A percentile compares a stretch with the other conserved stretches of the same genome.
Evolutionary conservation across 2,797 vertebrate genomes (phyloP).

Genomic region (Kryptolebias ocellatus): DNA sequence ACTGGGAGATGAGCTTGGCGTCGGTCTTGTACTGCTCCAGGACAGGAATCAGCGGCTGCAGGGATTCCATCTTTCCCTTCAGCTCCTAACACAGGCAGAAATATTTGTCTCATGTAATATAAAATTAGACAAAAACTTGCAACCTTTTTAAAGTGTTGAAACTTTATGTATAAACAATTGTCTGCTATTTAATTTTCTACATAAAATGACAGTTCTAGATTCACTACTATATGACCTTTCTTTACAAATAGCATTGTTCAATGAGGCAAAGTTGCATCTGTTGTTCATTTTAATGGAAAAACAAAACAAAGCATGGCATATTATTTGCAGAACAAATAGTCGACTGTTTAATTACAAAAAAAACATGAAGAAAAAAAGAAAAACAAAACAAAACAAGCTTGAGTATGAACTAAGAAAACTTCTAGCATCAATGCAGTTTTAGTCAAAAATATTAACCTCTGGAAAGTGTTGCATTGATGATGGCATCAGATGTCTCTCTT

Average conservation of each 20-base stretch:
- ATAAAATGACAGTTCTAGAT: too few species aligned
- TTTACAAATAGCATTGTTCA: not conserved
- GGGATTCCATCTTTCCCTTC: constrained; percentile 96
- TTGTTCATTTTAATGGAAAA: not conserved
- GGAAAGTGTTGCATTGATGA: too few species aligned
- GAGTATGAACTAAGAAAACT: too few species aligned
- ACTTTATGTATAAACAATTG: too few species aligned
- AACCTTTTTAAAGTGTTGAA: not conserved
- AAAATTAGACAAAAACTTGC: not conserved
- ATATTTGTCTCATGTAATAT: not conserved
- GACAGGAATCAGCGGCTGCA: constrained; percentile 95
- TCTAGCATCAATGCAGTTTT: too few species aligned
- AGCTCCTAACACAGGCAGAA: constrained; percentile 84
- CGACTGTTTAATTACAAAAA: not conserved
- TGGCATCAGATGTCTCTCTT: too few species aligned
- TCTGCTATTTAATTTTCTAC: too few species aligned
- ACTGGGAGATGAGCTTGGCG: constrained; percentile 92
- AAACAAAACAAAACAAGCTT: not conserved
- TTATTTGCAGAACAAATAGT: constrained; percentile 7
- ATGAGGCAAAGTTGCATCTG: not conserved
- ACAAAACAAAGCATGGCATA: not conserved
- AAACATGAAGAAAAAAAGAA: not conserved
- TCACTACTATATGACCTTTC: too few species aligned
- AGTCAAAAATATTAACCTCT: too few species aligned
- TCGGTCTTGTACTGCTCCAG: constrained; percentile 99